Evolutionary conservation across 2,797 vertebrate species (phyloP).

Genomic region (Coranthus polyacanthus): DNA sequence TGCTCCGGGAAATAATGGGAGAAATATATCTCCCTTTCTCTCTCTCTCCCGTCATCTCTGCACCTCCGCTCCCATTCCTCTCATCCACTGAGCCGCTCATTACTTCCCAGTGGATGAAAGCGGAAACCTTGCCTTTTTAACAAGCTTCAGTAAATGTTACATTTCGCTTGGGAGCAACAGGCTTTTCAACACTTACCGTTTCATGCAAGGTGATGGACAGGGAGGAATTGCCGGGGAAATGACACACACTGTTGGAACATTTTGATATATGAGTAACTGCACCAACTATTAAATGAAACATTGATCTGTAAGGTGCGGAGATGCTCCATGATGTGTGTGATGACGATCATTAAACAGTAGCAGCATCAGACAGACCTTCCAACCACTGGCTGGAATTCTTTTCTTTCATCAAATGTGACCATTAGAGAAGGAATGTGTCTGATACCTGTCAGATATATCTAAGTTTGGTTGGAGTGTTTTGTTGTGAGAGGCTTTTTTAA

Average conservation of each 20-base stretch:
- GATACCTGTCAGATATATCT: background rate
- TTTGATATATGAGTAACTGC: constrained; percentile 11
- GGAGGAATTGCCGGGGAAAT: constrained; percentile 10
- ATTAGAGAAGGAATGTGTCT: background rate
- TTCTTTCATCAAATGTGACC: background rate
- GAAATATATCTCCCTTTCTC: constrained; percentile 24
- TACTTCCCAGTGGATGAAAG: constrained; percentile 45
- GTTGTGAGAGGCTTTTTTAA: too few relatives aligned
- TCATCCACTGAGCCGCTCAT: constrained; percentile 38
- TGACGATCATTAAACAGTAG: constrained; percentile 11
- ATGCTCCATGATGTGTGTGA: background rate
- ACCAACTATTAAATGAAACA: constrained; percentile 6
- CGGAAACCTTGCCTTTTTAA: constrained; percentile 56
- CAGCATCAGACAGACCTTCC: background rate
- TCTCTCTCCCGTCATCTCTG: constrained; percentile 3
- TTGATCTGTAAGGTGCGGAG: constrained; percentile 4
- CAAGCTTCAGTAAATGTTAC: constrained; percentile 64
- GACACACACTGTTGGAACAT: background rate
- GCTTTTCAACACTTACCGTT: constrained; percentile 19
- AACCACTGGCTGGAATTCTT: background rate
- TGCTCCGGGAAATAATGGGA: constrained; percentile 37
- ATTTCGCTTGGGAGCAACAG: constrained; percentile 51
- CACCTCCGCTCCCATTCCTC: background rate
- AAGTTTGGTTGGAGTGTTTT: too few relatives aligned
- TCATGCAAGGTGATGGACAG: constrained; percentile 19